Conservation (phyloP, 2,888 invertebrate species). For the Epirrita christyi region DNA sequence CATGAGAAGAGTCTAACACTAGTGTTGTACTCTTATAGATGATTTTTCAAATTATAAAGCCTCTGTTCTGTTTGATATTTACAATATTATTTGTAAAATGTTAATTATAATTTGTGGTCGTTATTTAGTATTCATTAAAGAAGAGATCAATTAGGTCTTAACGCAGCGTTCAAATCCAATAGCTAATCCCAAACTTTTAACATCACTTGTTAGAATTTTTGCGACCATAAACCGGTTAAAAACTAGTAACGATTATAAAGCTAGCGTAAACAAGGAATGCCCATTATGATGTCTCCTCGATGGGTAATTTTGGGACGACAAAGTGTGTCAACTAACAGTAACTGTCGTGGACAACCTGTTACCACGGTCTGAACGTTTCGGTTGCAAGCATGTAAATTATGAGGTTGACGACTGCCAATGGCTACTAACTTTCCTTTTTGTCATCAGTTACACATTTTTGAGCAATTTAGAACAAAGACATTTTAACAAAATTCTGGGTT, state of each 20-base stretch:
- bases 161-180: no score
- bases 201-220: no score
- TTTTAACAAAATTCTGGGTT: conserved; percentile 11
- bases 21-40: no score
- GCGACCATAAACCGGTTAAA: conserved; percentile 2
- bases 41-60: no score
- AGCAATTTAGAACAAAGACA: conserved; percentile 18
- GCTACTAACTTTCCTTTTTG: conserved; percentile 25
- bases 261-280: conserved; percentile 10
- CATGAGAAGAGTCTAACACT: no score
- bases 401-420: conserved; percentile 24
- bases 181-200: no score
- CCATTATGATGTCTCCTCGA: conserved; percentile 32
- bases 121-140: no score
- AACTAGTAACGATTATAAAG: not conserved
- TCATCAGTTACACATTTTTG: conserved; percentile 12
- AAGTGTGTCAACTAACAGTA: conserved; percentile 71
- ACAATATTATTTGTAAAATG: no score
- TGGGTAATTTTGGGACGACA: conserved; percentile 47
- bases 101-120: no score
- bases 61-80: no score
- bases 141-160: no score
- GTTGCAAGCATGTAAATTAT: conserved; percentile 31
- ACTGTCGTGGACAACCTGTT: conserved; percentile 68
- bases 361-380: conserved; percentile 34